These are phyloP conservation scores for Chloroclysta siterata DNA, from an alignment of 2,888 invertebrate species.

Conservation along the genomic window DNA sequence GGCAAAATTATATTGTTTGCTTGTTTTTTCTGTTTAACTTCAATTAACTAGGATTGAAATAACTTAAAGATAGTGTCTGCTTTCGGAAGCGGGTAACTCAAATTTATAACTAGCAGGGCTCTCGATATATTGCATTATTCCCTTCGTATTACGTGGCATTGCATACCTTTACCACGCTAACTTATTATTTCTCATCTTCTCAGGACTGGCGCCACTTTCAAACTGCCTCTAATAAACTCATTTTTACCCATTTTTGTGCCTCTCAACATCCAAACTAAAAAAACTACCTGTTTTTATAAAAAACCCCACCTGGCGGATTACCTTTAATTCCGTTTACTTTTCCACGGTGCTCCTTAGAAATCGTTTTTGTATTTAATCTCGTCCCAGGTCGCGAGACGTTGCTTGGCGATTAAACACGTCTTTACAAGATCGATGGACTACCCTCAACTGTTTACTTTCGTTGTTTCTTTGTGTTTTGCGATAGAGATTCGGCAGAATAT, in stretches of 20 bases:
- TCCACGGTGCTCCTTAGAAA: slow-evolving; percentile 37
- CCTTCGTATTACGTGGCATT: too few relatives aligned
- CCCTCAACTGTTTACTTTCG: slow-evolving; percentile 45
- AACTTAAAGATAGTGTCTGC: neutral
- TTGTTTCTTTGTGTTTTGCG: slow-evolving; percentile 42
- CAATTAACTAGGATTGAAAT: neutral
- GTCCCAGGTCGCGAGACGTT: slow-evolving; percentile 50
- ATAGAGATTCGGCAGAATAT: slow-evolving; percentile 19
- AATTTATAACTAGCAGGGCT: too few relatives aligned
- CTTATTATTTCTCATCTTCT: too few relatives aligned
- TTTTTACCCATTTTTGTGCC: too few relatives aligned
- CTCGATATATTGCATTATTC: too few relatives aligned
- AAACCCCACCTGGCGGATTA: slow-evolving; percentile 14
- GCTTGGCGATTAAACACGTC: slow-evolving; percentile 67
- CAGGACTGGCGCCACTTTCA: too few relatives aligned
- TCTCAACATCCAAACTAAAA: too few relatives aligned
- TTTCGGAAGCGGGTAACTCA: neutral
- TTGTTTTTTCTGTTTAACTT: neutral
- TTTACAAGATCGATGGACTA: slow-evolving; percentile 55
- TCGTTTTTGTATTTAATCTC: slow-evolving; percentile 65
- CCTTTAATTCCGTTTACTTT: slow-evolving; percentile 26
- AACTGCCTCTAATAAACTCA: too few relatives aligned
- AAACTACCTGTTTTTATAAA: slow-evolving; percentile 1
- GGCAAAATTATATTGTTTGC: neutral
- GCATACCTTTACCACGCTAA: too few relatives aligned